Percentiles rank a stretch among this genome's conserved stretches.
Evolutionary conservation across 2,797 vertebrate genomes (phyloP).

Genomic region (Squalus acanthias): DNA sequence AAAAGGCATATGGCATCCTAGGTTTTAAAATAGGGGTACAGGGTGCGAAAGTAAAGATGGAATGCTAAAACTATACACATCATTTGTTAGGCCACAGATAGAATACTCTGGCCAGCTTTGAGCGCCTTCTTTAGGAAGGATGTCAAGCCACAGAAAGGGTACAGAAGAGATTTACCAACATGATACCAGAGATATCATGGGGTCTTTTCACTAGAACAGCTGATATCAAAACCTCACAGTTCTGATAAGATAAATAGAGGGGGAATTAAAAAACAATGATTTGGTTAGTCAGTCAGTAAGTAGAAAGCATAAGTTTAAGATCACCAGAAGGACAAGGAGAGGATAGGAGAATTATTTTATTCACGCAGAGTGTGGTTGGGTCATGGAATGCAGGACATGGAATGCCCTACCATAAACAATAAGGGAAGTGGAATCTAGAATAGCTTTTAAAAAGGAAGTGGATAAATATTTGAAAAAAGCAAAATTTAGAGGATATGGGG

Average conservation of each 20-base stretch:
- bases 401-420: not conserved
- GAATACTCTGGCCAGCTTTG: no score
- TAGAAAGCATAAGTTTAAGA: no score
- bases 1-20: no score
- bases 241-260: not conserved
- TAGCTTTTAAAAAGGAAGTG: not conserved
- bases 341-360: no score
- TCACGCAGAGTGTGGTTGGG: no score
- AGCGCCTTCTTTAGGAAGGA: no score
- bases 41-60: no score
- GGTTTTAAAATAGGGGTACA: no score
- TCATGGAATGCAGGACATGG: not conserved
- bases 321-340: no score
- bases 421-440: not conserved
- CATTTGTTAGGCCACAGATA: no score
- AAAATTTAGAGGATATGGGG: not conserved
- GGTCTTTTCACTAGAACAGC: not conserved
- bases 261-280: not conserved
- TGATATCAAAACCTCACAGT: not conserved
- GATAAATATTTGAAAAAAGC: not conserved
- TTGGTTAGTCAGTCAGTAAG: no score
- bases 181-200: not conserved
- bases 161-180: not conserved
- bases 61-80: no score
- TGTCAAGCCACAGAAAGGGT: not conserved